phyloP scores from a whole-genome alignment of 2,888 invertebrate species.

The Malacosoma neustria region DNA sequence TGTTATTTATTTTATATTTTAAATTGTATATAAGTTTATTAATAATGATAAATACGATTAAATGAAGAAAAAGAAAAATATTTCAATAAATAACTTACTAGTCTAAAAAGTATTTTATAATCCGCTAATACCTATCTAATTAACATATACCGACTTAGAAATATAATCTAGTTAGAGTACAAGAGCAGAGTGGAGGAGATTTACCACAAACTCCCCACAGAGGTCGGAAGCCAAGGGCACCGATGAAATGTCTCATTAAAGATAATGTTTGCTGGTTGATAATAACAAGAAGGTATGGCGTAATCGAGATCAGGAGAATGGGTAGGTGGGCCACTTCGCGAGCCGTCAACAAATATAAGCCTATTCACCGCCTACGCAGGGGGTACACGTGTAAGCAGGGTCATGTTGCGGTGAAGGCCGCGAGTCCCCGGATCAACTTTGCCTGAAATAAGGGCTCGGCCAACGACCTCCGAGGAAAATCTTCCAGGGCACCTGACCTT shows the following conservation, averaged over 20 bases:
- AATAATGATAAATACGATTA: too few relatives aligned
- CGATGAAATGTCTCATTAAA: background rate
- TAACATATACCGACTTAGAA: too few relatives aligned
- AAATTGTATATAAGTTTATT: too few relatives aligned
- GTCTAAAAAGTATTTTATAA: too few relatives aligned
- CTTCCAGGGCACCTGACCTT: conserved; percentile 69
- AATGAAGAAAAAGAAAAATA: too few relatives aligned
- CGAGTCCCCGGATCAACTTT: conserved; percentile 46
- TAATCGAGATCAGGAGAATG: background rate
- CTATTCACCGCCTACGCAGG: conserved; percentile 34
- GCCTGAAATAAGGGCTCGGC: conserved; percentile 58
- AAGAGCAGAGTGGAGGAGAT: too few relatives aligned
- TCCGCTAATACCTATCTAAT: too few relatives aligned
- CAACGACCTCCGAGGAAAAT: conserved; percentile 62
- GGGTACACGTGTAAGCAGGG: conserved; percentile 53
- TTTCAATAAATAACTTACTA: too few relatives aligned
- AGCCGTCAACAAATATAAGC: conserved; percentile 15
- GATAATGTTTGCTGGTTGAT: background rate
- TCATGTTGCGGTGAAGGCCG: conserved; percentile 60
- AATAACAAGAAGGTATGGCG: background rate
- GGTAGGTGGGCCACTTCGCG: conserved; percentile 4
- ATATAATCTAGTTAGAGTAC: too few relatives aligned
- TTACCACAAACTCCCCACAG: too few relatives aligned
- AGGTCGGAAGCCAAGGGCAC: too few relatives aligned
- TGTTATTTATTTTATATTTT: too few relatives aligned